A percentile compares a stretch with the other conserved stretches of the same genome.
Conservation (phyloP, 1,140 invertebrate species). For the Agraylea sexmaculata region DNA sequence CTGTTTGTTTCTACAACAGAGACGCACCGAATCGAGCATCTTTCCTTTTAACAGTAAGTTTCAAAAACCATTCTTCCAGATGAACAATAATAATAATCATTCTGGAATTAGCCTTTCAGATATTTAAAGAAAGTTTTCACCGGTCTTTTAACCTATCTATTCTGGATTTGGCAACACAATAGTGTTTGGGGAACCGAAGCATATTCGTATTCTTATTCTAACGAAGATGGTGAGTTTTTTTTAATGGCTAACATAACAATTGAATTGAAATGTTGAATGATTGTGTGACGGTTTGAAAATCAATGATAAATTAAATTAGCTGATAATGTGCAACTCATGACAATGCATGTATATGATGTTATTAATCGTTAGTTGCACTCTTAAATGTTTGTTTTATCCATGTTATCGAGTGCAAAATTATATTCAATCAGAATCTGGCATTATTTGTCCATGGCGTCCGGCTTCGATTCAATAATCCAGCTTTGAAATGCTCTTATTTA, state of each 20-base stretch:
- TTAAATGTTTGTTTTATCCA: no score
- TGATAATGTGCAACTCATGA: no score
- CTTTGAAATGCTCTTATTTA: no score
- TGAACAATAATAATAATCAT: conserved; percentile 5
- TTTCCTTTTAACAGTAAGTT: conserved; percentile 48
- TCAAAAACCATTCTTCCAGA: conserved; percentile 6
- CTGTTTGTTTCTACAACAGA: conserved; percentile 63
- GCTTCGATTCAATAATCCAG: no score
- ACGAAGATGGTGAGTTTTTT: conserved; percentile 19
- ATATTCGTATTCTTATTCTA: conserved; percentile 16
- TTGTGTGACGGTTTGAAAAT: conserved; percentile 1
- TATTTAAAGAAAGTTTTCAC: conserved; percentile 13
- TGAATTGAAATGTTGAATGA: not conserved
- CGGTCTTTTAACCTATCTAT: conserved; percentile 14
- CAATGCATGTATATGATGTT: no score
- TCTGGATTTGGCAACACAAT: conserved; percentile 18
- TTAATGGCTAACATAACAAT: not conserved
- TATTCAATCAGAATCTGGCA: no score
- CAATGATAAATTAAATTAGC: not conserved
- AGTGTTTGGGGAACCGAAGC: conserved; percentile 8
- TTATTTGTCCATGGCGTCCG: no score
- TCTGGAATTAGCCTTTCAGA: conserved; percentile 18
- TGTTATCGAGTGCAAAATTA: no score
- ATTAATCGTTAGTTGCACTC: no score
- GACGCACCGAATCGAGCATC: conserved; percentile 47